These are phyloP conservation scores for Junco hyemalis DNA, from an alignment of 2,113 vertebrate genomes.

Conservation along the genomic window DNA sequence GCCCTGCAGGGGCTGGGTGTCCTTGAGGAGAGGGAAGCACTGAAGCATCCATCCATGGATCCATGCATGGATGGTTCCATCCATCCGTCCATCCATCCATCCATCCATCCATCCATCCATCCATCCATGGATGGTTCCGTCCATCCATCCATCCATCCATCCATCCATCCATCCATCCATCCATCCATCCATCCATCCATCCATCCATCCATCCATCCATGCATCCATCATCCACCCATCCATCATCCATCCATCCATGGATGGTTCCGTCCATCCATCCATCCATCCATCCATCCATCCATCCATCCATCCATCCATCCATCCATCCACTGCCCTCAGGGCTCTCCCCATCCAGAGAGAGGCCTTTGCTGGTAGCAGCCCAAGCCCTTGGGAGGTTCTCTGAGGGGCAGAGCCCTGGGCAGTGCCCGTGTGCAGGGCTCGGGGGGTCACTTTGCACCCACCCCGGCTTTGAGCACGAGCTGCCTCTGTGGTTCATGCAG, in stretches of 20 bases:
- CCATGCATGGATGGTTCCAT: too few relatives aligned
- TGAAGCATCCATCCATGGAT: too few relatives aligned
- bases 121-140: too few relatives aligned
- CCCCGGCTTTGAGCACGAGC: fast-evolving
- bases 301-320: too few relatives aligned
- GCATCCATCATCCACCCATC: too few relatives aligned
- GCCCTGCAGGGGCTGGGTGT: background rate
- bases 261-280: background rate
- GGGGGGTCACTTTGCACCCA: background rate
- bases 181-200: too few relatives aligned
- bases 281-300: background rate
- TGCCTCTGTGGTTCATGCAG: background rate
- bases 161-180: too few relatives aligned
- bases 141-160: too few relatives aligned
- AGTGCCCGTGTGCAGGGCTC: background rate
- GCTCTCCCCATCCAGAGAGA: background rate
- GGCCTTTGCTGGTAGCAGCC: background rate
- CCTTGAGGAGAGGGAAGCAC: background rate
- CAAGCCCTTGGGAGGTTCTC: background rate
- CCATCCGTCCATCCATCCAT: background rate
- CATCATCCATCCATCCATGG: background rate
- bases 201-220: too few relatives aligned
- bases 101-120: background rate
- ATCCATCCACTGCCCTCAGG: background rate
- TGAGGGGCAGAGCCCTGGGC: background rate